These are phyloP conservation scores for Frieseomelitta varia DNA, from an alignment of 1,140 invertebrate species.

Conservation along the genomic window DNA sequence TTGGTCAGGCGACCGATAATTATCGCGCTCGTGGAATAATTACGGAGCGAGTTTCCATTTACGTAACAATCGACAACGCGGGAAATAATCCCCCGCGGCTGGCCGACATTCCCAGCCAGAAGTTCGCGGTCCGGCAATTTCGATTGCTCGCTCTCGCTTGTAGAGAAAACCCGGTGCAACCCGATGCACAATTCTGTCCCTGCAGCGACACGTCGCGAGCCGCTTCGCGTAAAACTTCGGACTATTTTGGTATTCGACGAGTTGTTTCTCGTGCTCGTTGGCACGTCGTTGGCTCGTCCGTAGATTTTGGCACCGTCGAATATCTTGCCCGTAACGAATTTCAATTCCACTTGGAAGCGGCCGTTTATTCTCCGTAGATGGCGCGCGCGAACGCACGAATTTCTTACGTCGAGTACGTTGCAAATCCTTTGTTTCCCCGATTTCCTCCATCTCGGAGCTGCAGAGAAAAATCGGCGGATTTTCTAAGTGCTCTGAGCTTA, in stretches of 20 bases:
- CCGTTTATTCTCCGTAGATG: not conserved
- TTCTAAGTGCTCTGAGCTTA: not conserved
- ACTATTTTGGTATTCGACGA: conserved; percentile 35
- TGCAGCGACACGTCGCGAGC: conserved; percentile 4
- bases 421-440: too few relatives aligned
- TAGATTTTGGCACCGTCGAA: conserved; percentile 39
- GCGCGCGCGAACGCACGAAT: not conserved
- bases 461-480: not conserved
- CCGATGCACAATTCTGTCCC: not conserved
- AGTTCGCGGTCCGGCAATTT: conserved; percentile 24
- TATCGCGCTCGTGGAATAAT: conserved; percentile 68
- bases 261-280: conserved; percentile 14
- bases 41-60: conserved; percentile 64
- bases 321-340: conserved; percentile 32
- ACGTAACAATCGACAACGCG: conserved; percentile 55
- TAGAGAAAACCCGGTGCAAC: not conserved
- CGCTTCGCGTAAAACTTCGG: not conserved
- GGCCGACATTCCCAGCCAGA: conserved; percentile 26
- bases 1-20: conserved; percentile 60
- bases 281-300: conserved; percentile 28
- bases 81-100: conserved; percentile 59
- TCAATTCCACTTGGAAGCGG: conserved; percentile 17
- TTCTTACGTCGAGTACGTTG: too few relatives aligned
- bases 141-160: not conserved
- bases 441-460: not conserved